Percentiles rank a stretch among this genome's conserved stretches.
Conservation (phyloP, 1,140 invertebrate genomes). For the Eupeodes corollae region DNA sequence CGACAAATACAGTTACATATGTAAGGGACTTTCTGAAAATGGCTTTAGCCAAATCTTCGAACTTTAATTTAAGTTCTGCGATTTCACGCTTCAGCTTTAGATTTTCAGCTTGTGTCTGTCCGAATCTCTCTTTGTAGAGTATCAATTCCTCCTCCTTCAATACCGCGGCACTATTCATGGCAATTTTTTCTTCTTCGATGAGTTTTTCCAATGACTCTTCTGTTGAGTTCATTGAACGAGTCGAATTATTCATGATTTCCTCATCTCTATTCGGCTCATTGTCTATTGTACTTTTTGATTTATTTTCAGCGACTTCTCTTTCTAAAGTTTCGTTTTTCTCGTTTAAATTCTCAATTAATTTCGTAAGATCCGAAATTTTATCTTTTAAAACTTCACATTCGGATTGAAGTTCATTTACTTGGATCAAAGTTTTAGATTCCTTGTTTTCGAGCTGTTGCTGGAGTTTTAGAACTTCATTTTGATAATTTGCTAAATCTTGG, state of each 20-base stretch:
- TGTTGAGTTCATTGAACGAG: too few species aligned
- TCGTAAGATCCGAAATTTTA: slow-evolving; percentile 11
- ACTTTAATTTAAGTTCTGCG: slow-evolving; percentile 14
- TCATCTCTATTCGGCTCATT: too few species aligned
- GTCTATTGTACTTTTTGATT: background rate
- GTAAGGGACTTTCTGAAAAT: slow-evolving; percentile 10
- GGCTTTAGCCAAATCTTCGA: slow-evolving; percentile 2
- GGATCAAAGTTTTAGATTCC: slow-evolving; percentile 5
- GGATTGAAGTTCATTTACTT: slow-evolving; percentile 26
- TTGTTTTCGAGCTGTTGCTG: slow-evolving; percentile 6
- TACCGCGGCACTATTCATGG: slow-evolving; percentile 17
- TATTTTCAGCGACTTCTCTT: slow-evolving; percentile 2
- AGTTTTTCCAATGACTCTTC: slow-evolving; percentile 5
- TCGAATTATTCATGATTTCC: background rate
- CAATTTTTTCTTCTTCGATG: slow-evolving; percentile 14
- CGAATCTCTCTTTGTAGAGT: slow-evolving; percentile 30
- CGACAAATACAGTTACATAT: slow-evolving; percentile 17
- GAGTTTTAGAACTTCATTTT: background rate
- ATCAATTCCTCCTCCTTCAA: slow-evolving; percentile 32
- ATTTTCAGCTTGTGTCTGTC: slow-evolving; percentile 21
- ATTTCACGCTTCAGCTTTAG: slow-evolving; percentile 25
- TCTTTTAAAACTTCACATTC: slow-evolving; percentile 24
- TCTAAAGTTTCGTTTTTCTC: background rate
- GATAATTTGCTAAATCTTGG: background rate
- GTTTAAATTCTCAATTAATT: slow-evolving; percentile 7